Evolutionary conservation across 2,888 invertebrate species (phyloP).

Genomic region (Lapara coniferarum): DNA sequence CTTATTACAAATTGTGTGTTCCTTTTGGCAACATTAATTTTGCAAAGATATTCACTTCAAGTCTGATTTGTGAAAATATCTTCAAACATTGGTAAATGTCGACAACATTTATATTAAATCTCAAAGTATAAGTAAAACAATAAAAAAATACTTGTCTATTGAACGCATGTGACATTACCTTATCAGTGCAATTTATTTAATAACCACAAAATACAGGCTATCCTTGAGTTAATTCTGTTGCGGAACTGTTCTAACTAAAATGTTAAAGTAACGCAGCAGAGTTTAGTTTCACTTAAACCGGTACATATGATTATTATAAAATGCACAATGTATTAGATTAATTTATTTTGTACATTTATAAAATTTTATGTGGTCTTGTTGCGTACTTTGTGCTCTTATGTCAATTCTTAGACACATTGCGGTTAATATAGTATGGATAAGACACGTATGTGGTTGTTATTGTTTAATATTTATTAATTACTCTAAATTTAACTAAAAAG

Average conservation of each 20-base stretch:
- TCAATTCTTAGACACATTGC: constrained; percentile 51
- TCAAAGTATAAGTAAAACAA: constrained; percentile 2
- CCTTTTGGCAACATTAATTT: no score
- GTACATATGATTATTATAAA: constrained; percentile 40
- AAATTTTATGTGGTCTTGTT: constrained; percentile 31
- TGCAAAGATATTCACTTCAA: background rate
- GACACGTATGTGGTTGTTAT: background rate
- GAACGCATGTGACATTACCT: constrained; percentile 22
- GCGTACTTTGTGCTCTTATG: constrained; percentile 37
- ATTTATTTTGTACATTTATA: constrained; percentile 53
- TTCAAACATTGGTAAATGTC: background rate
- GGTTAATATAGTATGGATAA: constrained; percentile 21
- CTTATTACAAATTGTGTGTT: no score
- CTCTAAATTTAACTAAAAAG: no score
- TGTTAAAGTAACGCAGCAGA: constrained; percentile 22
- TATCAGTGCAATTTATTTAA: constrained; percentile 23
- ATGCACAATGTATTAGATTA: constrained; percentile 46
- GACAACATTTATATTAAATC: background rate
- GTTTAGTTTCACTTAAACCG: constrained; percentile 37
- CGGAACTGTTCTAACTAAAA: constrained; percentile 26
- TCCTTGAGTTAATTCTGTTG: constrained; percentile 38
- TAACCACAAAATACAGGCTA: constrained; percentile 19
- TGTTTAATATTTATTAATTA: background rate
- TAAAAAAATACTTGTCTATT: constrained; percentile 9
- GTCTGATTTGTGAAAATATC: background rate